A percentile compares a stretch with the other conserved stretches of the same genome.
These are phyloP conservation scores for Panurus biarmicus DNA, from an alignment of 2,113 vertebrate genomes.

Conservation along the genomic window DNA sequence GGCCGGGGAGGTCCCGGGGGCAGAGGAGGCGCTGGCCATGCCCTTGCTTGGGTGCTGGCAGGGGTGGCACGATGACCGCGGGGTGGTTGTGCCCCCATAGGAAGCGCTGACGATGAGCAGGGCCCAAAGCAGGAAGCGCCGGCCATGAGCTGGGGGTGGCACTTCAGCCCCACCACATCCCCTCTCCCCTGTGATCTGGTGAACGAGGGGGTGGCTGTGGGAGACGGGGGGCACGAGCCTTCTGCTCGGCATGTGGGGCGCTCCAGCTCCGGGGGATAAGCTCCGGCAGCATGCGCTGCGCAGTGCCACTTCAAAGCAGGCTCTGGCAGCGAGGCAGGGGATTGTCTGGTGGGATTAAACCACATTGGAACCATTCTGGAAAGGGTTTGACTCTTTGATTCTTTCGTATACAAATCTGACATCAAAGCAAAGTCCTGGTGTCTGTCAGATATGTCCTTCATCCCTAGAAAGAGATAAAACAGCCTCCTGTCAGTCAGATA, in stretches of 20 bases:
- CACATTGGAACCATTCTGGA: conserved; percentile 55
- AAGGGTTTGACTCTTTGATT: conserved; percentile 63
- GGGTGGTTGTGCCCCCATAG: rapidly evolving
- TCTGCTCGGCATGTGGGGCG: not conserved
- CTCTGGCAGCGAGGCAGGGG: conserved; percentile 18
- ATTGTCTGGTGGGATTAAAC: conserved; percentile 32
- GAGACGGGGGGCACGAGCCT: not conserved
- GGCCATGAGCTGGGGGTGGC: not conserved
- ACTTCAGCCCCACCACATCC: conserved; percentile 4
- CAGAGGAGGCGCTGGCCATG: not conserved
- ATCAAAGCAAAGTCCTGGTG: conserved; percentile 68
- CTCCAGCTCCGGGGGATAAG: not conserved
- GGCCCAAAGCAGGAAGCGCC: not conserved
- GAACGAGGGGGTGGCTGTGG: not conserved
- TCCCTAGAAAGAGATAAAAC: conserved; percentile 68
- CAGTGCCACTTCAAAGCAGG: conserved; percentile 66
- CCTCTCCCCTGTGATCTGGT: not conserved
- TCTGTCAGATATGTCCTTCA: conserved; percentile 64
- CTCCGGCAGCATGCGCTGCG: not conserved
- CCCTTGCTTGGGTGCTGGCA: not conserved
- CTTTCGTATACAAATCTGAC: conserved; percentile 63
- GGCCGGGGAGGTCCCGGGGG: not conserved
- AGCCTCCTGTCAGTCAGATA: conserved; percentile 68
- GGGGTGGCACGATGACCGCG: rapidly evolving
- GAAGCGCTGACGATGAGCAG: rapidly evolving